phyloP scores from a whole-genome alignment of 1,140 invertebrate species.

The Aphaenogaster floridana region DNA sequence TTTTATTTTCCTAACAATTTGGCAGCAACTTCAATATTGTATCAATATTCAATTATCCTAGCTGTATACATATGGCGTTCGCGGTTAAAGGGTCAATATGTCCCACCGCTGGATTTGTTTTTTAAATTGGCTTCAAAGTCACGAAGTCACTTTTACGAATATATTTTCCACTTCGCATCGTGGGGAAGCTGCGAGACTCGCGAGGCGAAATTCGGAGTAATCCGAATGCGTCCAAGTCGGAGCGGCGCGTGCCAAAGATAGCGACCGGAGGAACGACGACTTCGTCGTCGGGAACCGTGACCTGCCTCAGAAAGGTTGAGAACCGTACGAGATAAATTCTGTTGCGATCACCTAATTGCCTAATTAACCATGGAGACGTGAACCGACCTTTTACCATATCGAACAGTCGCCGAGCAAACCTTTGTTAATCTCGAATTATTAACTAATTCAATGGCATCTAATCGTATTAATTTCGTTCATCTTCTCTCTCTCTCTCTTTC shows the following conservation, averaged over 20 bases:
- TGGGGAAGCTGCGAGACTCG: slow-evolving; percentile 13
- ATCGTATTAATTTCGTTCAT: not conserved
- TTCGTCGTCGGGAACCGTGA: slow-evolving; percentile 77
- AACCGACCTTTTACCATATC: not conserved
- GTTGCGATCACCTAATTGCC: slow-evolving; percentile 25
- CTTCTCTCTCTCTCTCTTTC: no score
- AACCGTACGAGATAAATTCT: slow-evolving; percentile 52
- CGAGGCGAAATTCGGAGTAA: slow-evolving; percentile 36
- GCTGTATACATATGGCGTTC: not conserved
- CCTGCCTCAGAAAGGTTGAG: slow-evolving; percentile 77
- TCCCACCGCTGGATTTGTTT: not conserved
- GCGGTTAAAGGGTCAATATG: not conserved
- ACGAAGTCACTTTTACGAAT: not conserved
- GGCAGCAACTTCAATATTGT: not conserved
- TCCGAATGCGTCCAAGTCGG: slow-evolving; percentile 37
- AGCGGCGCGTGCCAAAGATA: slow-evolving; percentile 79
- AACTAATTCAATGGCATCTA: not conserved
- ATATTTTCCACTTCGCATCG: slow-evolving; percentile 1
- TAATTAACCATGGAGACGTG: slow-evolving; percentile 11
- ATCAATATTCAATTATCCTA: not conserved
- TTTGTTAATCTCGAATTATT: slow-evolving; percentile 16
- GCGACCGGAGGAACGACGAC: slow-evolving; percentile 69
- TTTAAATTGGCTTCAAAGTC: not conserved
- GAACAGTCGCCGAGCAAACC: not conserved
- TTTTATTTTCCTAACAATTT: not conserved